A percentile compares a stretch with the other conserved stretches of the same genome.
Evolutionary conservation across 2,113 vertebrate genomes (phyloP).

Genomic region (Erythrocercus mccallii): DNA sequence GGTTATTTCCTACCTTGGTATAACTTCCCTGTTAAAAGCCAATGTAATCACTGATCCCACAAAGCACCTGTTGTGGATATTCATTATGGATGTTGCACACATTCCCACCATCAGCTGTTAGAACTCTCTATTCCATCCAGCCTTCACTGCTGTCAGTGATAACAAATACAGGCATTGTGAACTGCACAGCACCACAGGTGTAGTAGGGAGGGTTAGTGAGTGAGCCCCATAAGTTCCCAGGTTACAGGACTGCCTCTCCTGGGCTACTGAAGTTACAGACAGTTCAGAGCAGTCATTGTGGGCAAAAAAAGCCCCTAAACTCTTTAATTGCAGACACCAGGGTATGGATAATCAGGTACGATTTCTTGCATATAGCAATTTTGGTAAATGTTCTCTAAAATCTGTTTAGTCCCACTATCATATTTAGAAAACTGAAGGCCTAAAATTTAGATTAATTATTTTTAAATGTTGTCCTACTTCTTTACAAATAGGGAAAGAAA

Average conservation of each 20-base stretch:
- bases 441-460: background rate
- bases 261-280: background rate
- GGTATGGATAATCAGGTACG: background rate
- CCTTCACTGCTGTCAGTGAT: background rate
- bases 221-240: background rate
- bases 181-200: background rate
- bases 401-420: background rate
- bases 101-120: background rate
- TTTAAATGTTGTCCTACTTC: background rate
- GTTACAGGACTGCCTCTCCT: background rate
- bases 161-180: background rate
- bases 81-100: background rate
- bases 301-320: accelerated
- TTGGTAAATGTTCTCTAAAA: background rate
- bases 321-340: background rate
- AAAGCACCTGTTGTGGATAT: background rate
- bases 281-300: background rate
- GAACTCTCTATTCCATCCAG: background rate
- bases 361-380: background rate
- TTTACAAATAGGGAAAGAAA: background rate
- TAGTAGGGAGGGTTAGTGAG: background rate
- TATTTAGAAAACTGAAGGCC: background rate
- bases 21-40: background rate
- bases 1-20: background rate
- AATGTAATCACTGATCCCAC: background rate